Base-by-base conservation (phyloP, 2,113 vertebrate species). In the Oncorhynchus clarkii region DNA sequence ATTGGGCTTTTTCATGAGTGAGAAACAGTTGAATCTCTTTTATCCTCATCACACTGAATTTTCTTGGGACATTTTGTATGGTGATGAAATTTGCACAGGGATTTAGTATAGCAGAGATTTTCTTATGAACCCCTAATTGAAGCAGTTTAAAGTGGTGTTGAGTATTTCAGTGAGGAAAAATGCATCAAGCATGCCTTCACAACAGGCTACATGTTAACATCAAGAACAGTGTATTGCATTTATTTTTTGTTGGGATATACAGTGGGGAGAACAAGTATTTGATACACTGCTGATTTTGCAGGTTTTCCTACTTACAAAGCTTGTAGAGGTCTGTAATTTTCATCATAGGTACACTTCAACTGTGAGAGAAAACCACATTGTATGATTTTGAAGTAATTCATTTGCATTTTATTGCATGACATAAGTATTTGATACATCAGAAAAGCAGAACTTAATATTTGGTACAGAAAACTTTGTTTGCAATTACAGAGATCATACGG, bases 1-100 rank as follows among this genome's bases (percentile, higher is more conserved):
- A 64, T 73, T 64, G n/a, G 62, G 64, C 31, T 78, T 81, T 76
- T 79, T 48, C 27, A 51, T 9, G 20, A 60, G 18, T n/a, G 59
- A 60, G 14, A 3, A 60, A n/a, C 59, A 60, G 59, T 60, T 60
- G 4, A 60, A 39, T 60, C n/a, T 39, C 39, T 39, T 39, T 39
- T 39, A 9, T 9, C 39, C 8, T 39, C 2, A 39, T 39, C 39
- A 60, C n/a, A 2, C 6, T 51, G 11, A 51, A 60, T 60, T 20
- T 60, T 60, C 59, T 22, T 60, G 59, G 7, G 20, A n/a, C 3
- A 7, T 39, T 22, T 60, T 60, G 16, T n/a, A 22, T 51, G 57
- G 57, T 60, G 1, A 60, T 60, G n/a, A 5, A 5, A 60, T 39
- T 39, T 60, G 16, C 16, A 60, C 4, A 60, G 57, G 20, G 18